Conservation (phyloP, 2,113 vertebrate genomes). For the Plectropomus leopardus region DNA sequence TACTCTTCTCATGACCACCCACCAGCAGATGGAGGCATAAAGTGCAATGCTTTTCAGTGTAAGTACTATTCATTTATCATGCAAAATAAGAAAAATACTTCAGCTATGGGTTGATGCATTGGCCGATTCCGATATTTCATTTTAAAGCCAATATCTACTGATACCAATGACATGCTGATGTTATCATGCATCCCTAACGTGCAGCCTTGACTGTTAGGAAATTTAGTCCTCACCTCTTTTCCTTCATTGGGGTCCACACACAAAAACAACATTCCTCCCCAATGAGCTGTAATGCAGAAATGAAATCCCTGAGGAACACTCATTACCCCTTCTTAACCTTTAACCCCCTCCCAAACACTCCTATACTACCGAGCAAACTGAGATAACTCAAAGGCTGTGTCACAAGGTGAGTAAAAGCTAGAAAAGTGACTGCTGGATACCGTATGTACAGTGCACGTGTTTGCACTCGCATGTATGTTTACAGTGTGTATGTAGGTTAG, state of each 20-base stretch:
- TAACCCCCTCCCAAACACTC: constrained; percentile 17
- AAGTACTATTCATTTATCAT: no score
- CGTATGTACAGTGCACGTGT: background rate
- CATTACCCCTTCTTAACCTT: constrained; percentile 35
- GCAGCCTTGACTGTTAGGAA: background rate
- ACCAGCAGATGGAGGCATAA: no score
- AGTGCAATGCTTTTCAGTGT: no score
- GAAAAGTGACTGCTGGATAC: background rate
- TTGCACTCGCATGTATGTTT: background rate
- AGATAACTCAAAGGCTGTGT: constrained; percentile 10
- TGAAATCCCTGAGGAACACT: constrained; percentile 8
- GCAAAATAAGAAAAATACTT: no score
- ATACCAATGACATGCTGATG: no score
- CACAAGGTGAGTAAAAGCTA: constrained; percentile 27
- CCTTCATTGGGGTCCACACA: background rate
- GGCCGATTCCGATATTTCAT: no score
- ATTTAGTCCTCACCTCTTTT: constrained; percentile 1
- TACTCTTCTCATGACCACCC: no score
- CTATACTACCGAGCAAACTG: constrained; percentile 15
- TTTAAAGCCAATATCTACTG: no score
- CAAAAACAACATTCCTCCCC: background rate
- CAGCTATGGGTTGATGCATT: no score
- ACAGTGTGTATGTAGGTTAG: constrained; percentile 24
- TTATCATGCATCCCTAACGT: no score
- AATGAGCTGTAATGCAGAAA: constrained; percentile 4